These are phyloP conservation scores for Periophthalmus modestus DNA, from an alignment of 2,113 vertebrate genomes.

Conservation along the genomic window DNA sequence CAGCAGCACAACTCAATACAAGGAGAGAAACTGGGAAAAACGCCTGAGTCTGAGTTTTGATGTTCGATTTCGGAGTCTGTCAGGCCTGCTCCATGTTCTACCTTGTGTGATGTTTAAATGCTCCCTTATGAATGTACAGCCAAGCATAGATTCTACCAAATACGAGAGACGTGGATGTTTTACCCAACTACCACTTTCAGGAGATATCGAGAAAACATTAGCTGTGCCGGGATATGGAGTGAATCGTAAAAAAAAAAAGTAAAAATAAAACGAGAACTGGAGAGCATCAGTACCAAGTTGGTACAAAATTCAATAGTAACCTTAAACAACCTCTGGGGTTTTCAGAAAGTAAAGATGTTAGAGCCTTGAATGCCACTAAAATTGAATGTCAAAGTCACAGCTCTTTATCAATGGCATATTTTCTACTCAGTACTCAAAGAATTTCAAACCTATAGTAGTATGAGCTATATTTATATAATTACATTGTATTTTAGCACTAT, in stretches of 20 bases:
- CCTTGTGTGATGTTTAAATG: constrained; percentile 56
- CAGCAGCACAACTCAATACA: constrained; percentile 53
- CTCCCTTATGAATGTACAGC: constrained; percentile 70
- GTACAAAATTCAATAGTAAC: not conserved
- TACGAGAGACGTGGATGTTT: constrained; percentile 28
- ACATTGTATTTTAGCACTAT: not conserved
- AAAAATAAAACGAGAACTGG: not conserved
- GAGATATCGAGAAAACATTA: constrained; percentile 33
- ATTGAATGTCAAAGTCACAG: not conserved
- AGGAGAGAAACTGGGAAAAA: constrained; percentile 47
- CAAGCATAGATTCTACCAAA: constrained; percentile 27
- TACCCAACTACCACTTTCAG: constrained; percentile 38
- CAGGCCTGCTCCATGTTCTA: constrained; percentile 57
- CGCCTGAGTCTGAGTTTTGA: constrained; percentile 61
- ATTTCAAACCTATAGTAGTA: not conserved
- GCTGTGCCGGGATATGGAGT: constrained; percentile 6
- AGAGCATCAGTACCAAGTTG: not conserved
- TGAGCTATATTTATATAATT: not conserved
- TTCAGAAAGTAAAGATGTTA: not conserved
- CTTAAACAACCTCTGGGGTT: not conserved
- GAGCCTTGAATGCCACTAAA: too few relatives aligned
- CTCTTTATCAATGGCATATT: not conserved
- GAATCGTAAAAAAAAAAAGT: constrained; percentile 7
- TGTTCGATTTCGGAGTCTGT: constrained; percentile 66
- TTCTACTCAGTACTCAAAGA: not conserved